phyloP scores from a whole-genome alignment of 1,140 invertebrate genomes.

The Drosophila parvula region DNA sequence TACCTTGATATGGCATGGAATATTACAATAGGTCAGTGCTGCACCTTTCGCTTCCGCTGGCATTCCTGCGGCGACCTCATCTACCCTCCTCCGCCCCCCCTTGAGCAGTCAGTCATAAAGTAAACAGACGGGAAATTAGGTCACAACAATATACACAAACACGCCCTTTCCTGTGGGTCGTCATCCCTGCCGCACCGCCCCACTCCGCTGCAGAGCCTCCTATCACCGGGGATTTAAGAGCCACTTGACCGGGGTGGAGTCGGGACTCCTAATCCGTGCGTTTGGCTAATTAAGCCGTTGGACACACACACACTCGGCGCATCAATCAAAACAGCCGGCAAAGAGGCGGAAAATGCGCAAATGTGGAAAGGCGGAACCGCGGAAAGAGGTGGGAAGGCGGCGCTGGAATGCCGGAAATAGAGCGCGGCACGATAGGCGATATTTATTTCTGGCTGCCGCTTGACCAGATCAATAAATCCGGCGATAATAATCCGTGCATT shows the following conservation, averaged over 20 bases:
- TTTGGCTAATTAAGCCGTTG: slow-evolving; percentile 70
- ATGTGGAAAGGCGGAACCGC: background rate
- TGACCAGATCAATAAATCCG: slow-evolving; percentile 63
- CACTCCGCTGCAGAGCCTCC: background rate
- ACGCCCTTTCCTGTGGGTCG: slow-evolving; percentile 34
- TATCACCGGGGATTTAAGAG: slow-evolving; percentile 16
- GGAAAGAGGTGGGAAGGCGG: background rate
- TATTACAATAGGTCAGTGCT: slow-evolving; percentile 68
- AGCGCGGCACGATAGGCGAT: slow-evolving; percentile 23
- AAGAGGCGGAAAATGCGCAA: slow-evolving; percentile 12
- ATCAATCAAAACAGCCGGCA: slow-evolving; percentile 51
- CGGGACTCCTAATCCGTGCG: slow-evolving; percentile 48
- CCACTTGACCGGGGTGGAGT: slow-evolving; percentile 44
- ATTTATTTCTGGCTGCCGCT: slow-evolving; percentile 58
- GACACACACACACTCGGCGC: slow-evolving; percentile 36
- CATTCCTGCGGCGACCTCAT: slow-evolving; percentile 13
- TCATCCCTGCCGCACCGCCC: slow-evolving; percentile 3
- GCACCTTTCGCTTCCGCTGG: slow-evolving; percentile 44
- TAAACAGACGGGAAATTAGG: slow-evolving; percentile 50
- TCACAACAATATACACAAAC: slow-evolving; percentile 44
- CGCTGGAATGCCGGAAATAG: slow-evolving; percentile 58
- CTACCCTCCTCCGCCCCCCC: background rate
- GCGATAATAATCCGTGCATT: slow-evolving; percentile 67
- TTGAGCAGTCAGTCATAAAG: slow-evolving; percentile 15
- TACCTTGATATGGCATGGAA: slow-evolving; percentile 20